Evolutionary conservation across 2,113 vertebrate genomes (phyloP), one percentile per base, ranked within the genome.

Genomic region (Onychorhynchus coronatus): DNA sequence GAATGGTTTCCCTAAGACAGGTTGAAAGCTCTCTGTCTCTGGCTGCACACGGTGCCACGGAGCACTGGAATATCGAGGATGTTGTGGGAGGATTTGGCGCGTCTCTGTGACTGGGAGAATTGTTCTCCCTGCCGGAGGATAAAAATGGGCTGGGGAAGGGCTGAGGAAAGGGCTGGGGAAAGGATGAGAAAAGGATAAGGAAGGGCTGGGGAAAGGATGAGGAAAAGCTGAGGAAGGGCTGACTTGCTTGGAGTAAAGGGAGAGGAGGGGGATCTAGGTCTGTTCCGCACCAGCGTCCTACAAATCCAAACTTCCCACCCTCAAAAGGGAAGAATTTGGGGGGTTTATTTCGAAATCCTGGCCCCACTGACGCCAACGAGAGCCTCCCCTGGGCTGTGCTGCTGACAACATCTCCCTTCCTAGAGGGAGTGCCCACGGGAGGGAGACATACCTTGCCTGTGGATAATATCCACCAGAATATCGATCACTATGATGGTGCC

Each of bases 401-500:
- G 65, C 71, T 50, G 66, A 33, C 20, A 70, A 17, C 55, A 41
- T 19, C 49, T 50, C 73, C 55, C 42, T 50, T 33, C 7, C 28
- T 10, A 13, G 27, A 39, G 52, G 42, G 47, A 13, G 8, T 31
- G 52, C 53, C 7, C 0, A 9, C 0, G 17, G 46, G 28, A 18
- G 14, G 14, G 33, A 42, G 27, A 44, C 72, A 55, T 93, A 99
- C 98, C 98, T 98, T 98, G 98, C 86, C 98, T 98, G 92, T 98
- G 98, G 89, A 99, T 98, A 46, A 98, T 96, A 81, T 98, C 98
- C 55, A 99, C 98, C 74, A 99, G 98, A 72, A 99, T 98, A 97
- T 99, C 98, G 11, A 98, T 98, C 78, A 99, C 98, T 11, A 99
- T 98, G 68, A 99, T 98, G 63, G 98, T 99, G 95, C 98, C 98